These are phyloP conservation scores for Sturmia bella DNA, from an alignment of 2,888 invertebrate genomes.

Conservation along the genomic window DNA sequence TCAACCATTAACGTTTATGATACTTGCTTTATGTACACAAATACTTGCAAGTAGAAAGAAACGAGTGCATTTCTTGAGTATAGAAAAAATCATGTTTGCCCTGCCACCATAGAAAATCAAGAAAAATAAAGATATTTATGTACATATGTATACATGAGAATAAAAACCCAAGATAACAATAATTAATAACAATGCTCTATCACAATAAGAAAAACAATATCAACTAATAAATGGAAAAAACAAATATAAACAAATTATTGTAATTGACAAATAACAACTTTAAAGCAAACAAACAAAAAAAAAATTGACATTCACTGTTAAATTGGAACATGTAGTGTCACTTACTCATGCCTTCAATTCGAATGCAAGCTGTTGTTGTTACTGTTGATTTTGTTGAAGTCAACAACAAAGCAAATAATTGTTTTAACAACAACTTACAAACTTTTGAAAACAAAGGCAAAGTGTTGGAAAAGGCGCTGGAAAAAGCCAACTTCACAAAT, in stretches of 20 bases:
- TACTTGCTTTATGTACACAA: constrained; percentile 17
- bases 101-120: constrained; percentile 9
- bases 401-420: constrained; percentile 42
- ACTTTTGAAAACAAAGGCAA: constrained; percentile 17
- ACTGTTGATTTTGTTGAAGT: constrained; percentile 10
- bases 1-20: constrained; percentile 3
- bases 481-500: constrained; percentile 16
- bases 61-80: neutral
- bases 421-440: constrained; percentile 27
- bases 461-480: constrained; percentile 39
- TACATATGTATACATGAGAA: neutral
- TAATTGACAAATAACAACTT: constrained; percentile 55
- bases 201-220: constrained; percentile 38
- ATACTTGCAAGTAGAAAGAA: too few species aligned
- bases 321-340: constrained; percentile 31
- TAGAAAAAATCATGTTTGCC: constrained; percentile 16
- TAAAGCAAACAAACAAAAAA: constrained; percentile 44
- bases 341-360: constrained; percentile 11
- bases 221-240: constrained; percentile 35
- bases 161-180: constrained; percentile 27
- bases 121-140: neutral
- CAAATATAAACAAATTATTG: constrained; percentile 60
- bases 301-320: constrained; percentile 33
- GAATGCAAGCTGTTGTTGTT: constrained; percentile 6
- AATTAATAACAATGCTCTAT: constrained; percentile 29